These are phyloP conservation scores for Monarcha castaneiventris DNA, from an alignment of 2,113 vertebrate species.

Conservation along the genomic window DNA sequence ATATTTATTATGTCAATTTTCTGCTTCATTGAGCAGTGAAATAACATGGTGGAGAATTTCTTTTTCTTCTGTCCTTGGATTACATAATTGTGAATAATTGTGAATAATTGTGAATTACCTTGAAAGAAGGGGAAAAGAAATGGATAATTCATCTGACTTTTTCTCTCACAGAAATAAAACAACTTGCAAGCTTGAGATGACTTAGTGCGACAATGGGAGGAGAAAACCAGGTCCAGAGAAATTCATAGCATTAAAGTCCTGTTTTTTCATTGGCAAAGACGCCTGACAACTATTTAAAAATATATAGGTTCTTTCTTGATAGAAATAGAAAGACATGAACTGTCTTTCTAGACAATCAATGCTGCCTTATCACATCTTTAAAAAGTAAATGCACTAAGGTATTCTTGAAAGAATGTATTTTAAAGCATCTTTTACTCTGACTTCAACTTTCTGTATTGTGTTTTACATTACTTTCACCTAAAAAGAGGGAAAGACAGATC, in stretches of 20 bases:
- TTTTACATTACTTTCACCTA: not conserved
- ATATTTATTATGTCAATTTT: not conserved
- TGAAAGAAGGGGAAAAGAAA: not conserved
- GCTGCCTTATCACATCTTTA: not conserved
- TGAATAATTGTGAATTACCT: not conserved
- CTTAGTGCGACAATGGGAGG: not conserved
- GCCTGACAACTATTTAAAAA: not conserved
- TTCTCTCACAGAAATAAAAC: not conserved
- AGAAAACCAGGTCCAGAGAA: not conserved
- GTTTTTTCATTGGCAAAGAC: not conserved
- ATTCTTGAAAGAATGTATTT: not conserved
- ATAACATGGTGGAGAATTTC: accelerated
- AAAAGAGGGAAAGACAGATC: not conserved
- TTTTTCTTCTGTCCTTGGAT: not conserved
- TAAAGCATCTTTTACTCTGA: not conserved
- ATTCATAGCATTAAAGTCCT: not conserved
- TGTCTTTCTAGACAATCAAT: not conserved
- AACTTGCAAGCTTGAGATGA: not conserved
- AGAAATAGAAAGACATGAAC: not conserved
- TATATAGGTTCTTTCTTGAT: not conserved
- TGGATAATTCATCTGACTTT: not conserved
- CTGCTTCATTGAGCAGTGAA: not conserved
- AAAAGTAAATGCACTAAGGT: not conserved
- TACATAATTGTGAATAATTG: not conserved
- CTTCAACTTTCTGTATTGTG: not conserved